Conservation (phyloP, 2,888 invertebrate genomes). For the Andrena bucephala region DNA sequence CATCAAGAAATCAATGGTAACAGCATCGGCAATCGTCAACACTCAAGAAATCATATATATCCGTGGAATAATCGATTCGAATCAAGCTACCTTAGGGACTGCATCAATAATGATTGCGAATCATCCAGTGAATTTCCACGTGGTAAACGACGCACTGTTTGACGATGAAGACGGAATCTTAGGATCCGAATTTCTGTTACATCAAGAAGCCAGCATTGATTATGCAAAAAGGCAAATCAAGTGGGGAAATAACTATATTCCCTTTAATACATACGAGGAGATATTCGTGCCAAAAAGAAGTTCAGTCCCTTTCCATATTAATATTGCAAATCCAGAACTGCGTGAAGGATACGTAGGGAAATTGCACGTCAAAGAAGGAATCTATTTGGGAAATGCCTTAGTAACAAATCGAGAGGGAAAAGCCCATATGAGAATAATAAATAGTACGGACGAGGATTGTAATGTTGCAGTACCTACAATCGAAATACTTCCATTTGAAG, state of each 20-base stretch:
- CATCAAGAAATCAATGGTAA: neutral
- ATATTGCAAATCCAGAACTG: too few relatives aligned
- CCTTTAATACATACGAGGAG: too few relatives aligned
- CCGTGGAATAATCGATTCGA: neutral
- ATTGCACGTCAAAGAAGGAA: too few relatives aligned
- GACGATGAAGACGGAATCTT: neutral
- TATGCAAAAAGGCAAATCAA: neutral
- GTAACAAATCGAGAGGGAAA: too few relatives aligned
- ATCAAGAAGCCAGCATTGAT: neutral
- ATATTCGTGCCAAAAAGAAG: too few relatives aligned
- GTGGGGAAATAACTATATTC: neutral
- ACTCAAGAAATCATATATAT: neutral
- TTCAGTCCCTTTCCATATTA: too few relatives aligned
- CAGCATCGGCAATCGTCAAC: neutral
- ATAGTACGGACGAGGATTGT: neutral
- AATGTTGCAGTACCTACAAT: neutral
- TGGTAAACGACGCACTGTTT: neutral
- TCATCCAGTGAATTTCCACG: neutral
- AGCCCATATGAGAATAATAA: too few relatives aligned
- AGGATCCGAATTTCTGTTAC: neutral
- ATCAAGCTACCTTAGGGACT: neutral
- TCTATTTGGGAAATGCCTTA: too few relatives aligned
- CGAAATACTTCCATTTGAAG: neutral
- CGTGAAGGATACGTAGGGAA: too few relatives aligned
- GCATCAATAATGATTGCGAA: neutral